Evolutionary conservation across 2,797 vertebrate genomes (phyloP), one percentile per base, ranked within the genome.

Genomic region (Serranus cabrilla): DNA sequence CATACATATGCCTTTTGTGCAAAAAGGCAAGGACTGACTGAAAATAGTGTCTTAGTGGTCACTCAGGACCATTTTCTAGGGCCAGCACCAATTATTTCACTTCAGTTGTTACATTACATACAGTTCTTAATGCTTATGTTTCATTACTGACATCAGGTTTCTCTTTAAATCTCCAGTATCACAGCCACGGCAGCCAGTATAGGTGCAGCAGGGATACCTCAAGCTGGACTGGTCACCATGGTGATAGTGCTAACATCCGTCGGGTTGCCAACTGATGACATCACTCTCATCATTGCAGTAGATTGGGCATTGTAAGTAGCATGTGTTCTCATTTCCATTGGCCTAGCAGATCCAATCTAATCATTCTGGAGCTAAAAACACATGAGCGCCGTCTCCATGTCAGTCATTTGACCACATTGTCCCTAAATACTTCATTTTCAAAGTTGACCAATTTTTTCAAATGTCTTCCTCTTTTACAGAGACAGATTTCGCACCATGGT

Each of bases 401-500:
- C 7, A 0, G 71, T 37, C 8, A 12, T 23, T 56, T 11, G 7
- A 7, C 4, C 37, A 49, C 60, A 67, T 58, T 45, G 8, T n/a
- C 16, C 27, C 5, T 9, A 2, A 45, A 50, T 63, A 12, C 18
- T 49, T 49, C 7, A 23, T 5, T 4, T 43, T 67, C 21, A 21
- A 31, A 0, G 43, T 55, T 7, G 17, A 7, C 40, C 13, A 2
- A 34, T 34, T 34, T 11, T 23, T 21, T 49, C 17, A 3, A 14
- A 34, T 39, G 3, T 55, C 78, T 81, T 66, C 1, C 76, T 46
- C 57, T 50, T 92, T 85, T 46, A 20, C 94, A 99, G 98, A 80
- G 98, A 99, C 93, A 95, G 98, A 86, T 99, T 99, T 83, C 96
- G 98, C 66, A 99, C 98, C 55, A 99, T 99, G 98, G 97, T 99